phyloP scores from a whole-genome alignment of 2,888 invertebrate genomes.

The Cheilosia grossa region DNA sequence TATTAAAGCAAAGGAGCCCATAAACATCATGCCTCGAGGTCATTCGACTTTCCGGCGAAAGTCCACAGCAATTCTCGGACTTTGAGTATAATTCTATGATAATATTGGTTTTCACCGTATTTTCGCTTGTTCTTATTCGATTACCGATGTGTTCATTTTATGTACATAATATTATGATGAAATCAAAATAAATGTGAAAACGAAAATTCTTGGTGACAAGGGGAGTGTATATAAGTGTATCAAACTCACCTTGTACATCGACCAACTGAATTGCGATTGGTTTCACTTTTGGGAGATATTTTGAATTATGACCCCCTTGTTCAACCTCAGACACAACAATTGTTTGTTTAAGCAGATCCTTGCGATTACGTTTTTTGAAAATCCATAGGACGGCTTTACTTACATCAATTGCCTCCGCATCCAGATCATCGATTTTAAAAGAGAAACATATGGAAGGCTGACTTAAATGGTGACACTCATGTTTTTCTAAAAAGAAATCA shows the following conservation, averaged over 20 bases:
- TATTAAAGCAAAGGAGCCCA: background rate
- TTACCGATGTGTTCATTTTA: slow-evolving; percentile 51
- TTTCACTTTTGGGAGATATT: slow-evolving; percentile 90
- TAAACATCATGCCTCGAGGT: slow-evolving; percentile 53
- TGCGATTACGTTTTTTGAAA: slow-evolving; percentile 85
- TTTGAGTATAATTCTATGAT: slow-evolving; percentile 61
- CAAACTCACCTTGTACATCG: slow-evolving; percentile 85
- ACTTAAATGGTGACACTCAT: slow-evolving; percentile 83
- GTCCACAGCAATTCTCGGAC: slow-evolving; percentile 69
- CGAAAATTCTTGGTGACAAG: slow-evolving; percentile 7
- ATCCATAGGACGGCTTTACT: slow-evolving; percentile 92
- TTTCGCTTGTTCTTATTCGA: slow-evolving; percentile 27
- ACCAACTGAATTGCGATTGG: slow-evolving; percentile 91
- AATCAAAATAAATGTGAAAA: slow-evolving; percentile 21
- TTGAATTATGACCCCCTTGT: slow-evolving; percentile 87
- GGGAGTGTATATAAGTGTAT: background rate
- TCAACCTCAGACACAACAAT: slow-evolving; percentile 91
- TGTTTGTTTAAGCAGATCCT: slow-evolving; percentile 84
- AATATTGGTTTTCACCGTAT: slow-evolving; percentile 16
- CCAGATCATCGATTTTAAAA: slow-evolving; percentile 89
- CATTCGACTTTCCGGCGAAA: slow-evolving; percentile 66
- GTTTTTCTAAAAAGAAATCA: slow-evolving; percentile 82
- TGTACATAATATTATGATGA: slow-evolving; percentile 26
- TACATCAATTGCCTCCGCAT: slow-evolving; percentile 89
- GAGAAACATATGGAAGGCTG: slow-evolving; percentile 89